These are phyloP conservation scores for Bactericera cockerelli DNA, from an alignment of 1,140 invertebrate genomes.

Conservation along the genomic window DNA sequence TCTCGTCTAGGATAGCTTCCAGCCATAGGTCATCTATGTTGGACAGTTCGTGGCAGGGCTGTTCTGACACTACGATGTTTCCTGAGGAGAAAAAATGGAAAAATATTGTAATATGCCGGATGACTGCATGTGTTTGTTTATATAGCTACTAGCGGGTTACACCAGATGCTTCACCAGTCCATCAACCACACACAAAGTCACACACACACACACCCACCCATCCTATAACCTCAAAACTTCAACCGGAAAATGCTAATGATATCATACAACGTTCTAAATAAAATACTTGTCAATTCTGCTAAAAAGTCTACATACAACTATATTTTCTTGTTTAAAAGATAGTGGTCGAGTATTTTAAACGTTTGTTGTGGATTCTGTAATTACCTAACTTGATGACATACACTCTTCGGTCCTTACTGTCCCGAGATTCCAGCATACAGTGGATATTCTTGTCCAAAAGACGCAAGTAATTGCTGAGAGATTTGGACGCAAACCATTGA, in stretches of 20 bases:
- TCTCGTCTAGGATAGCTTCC: constrained; percentile 25
- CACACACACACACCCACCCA: too few species aligned
- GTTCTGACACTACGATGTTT: constrained; percentile 19
- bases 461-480: constrained; percentile 20
- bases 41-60: constrained; percentile 18
- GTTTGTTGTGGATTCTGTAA: too few species aligned
- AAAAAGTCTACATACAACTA: too few species aligned
- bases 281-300: too few species aligned
- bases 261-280: too few species aligned
- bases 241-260: too few species aligned
- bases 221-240: too few species aligned
- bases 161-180: neutral
- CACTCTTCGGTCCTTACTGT: constrained; percentile 26
- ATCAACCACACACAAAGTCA: neutral
- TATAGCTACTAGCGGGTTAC: neutral
- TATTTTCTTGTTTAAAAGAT: too few species aligned
- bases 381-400: constrained; percentile 27
- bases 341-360: too few species aligned
- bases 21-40: constrained; percentile 26
- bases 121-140: neutral
- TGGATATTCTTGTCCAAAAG: constrained; percentile 24
- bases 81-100: constrained; percentile 13
- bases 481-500: constrained; percentile 26
- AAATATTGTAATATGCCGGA: neutral
- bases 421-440: constrained; percentile 23